Evolutionary conservation across 2,113 vertebrate species (phyloP), one percentile per base, ranked within the genome.

Genomic region (Eurystomus gularis): DNA sequence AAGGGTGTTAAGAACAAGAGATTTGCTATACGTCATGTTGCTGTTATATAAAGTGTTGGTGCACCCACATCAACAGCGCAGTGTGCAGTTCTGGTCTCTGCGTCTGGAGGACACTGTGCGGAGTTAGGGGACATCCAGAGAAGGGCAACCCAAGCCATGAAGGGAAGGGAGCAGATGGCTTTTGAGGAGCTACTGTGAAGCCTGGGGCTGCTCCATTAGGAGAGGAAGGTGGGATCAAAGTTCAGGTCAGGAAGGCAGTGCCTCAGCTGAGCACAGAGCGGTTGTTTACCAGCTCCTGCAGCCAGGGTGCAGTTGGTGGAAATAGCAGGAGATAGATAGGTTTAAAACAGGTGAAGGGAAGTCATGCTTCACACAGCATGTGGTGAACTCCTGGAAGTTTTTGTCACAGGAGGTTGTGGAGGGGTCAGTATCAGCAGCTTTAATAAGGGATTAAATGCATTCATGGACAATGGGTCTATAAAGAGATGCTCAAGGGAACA

Each of bases 371-470:
- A 66, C 77, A 13, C 69, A 89, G 83, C 65, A 7, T 54, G 57
- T 46, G 7, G 39, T 62, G 82, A 91, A 33, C 81, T 86, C 55
- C 48, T 76, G 83, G 31, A 72, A 61, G 42, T 64, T 80, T 83
- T 39, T 86, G 86, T 86, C 52, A 10, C 29, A 23, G 65, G 65
- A 87, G 94, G 86, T 82, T 89, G 52, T 52, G 49, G 49, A 89
- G 61, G 28, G 83, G 69, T 93, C 81, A 82, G 42, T 19, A 82
- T 29, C 35, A 52, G 46, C 86, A 87, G 77, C 91, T 95, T 86
- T 89, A 92, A 76, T 86, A 75, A 94, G 70, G 83, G 52, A 79
- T 89, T 95, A 76, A 81, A 95, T 60, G 86, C 57, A 49, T 91
- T 84, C 16, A 9, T 57, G 39, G 52, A 69, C 57, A 69, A 44